Evolutionary conservation across 2,888 invertebrate genomes (phyloP), one percentile per base, ranked within the genome.

Genomic region (Mesoligia furuncula): DNA sequence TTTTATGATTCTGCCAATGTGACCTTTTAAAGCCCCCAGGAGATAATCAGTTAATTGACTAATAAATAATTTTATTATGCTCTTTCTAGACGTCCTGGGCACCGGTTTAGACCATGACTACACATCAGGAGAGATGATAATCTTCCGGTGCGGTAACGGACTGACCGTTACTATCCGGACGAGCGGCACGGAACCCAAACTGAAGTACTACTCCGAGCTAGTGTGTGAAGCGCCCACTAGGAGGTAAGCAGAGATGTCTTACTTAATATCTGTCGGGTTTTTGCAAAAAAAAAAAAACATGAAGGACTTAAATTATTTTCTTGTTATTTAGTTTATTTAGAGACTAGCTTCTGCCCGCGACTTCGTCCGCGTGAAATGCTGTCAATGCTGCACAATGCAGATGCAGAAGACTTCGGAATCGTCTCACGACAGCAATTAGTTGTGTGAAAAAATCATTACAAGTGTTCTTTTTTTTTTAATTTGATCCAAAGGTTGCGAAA

Each of bases 121-220:
- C 93, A 93, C 91, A 4, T 91, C 94, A 66, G 99, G 88, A 97
- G 98, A 99, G 95, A 99, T 99, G 99, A 98, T 99, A 73, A 99
- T 99, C 17, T 99, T 99, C 94, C 98, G 97, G 15, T 99, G 99
- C 94, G 97, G 97, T 73, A 99, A 98, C 95, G 99, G 99, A 0
- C 97, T 99, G 84, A 98, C 98, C 15, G 97, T 98, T 2, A 99
- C 99, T 0, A 95, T 99, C 54, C 97, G 99, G 85, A 99, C 99
- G 1, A 99, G 99, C 93, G 99, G 99, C 67, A 99, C 99, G 0
- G 99, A 99, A 94, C 99, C 99, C 64, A 99, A 99, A 95, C 98
- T 99, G 90, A 99, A 99, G 96, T 99, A 99, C 95, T 99, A 99
- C 95, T 98, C 99, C 0, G 99, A 99, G 94, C 97, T 99, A 77